These are phyloP conservation scores for Strix aluco DNA, from an alignment of 2,113 vertebrate species.

Conservation along the genomic window DNA sequence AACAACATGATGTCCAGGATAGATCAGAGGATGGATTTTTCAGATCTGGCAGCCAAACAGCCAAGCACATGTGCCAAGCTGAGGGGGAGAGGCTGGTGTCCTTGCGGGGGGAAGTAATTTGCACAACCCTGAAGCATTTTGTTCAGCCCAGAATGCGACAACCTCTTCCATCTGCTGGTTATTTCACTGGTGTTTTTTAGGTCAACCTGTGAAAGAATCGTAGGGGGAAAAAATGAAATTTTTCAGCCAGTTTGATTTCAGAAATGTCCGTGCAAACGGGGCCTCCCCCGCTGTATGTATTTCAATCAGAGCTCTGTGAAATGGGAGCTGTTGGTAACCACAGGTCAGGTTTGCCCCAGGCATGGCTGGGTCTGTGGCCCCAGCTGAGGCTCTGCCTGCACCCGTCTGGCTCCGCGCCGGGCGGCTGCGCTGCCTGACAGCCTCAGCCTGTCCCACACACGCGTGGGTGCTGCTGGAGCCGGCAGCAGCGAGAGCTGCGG, in stretches of 20 bases:
- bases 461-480: not conserved
- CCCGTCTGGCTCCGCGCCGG: not conserved
- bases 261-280: not conserved
- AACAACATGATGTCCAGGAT: not conserved
- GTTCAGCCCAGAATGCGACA: not conserved
- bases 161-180: not conserved
- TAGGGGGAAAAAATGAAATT: not conserved
- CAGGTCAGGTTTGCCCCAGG: not conserved
- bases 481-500: not conserved
- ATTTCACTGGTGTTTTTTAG: not conserved
- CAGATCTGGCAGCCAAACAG: not conserved
- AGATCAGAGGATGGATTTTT: not conserved
- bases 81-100: not conserved
- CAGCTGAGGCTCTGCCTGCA: not conserved
- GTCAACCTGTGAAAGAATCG: not conserved
- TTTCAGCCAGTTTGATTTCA: not conserved
- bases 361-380: not conserved
- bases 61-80: not conserved
- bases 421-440: not conserved
- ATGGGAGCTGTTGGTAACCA: not conserved
- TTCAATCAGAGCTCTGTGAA: not conserved
- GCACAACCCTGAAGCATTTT: not conserved
- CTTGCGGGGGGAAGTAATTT: not conserved
- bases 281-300: rapidly evolving
- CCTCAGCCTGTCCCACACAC: not conserved